A percentile compares a stretch with the other conserved stretches of the same genome.
These are phyloP conservation scores for Alligator mississippiensis DNA, from an alignment of 2,113 vertebrate species.

Conservation along the genomic window DNA sequence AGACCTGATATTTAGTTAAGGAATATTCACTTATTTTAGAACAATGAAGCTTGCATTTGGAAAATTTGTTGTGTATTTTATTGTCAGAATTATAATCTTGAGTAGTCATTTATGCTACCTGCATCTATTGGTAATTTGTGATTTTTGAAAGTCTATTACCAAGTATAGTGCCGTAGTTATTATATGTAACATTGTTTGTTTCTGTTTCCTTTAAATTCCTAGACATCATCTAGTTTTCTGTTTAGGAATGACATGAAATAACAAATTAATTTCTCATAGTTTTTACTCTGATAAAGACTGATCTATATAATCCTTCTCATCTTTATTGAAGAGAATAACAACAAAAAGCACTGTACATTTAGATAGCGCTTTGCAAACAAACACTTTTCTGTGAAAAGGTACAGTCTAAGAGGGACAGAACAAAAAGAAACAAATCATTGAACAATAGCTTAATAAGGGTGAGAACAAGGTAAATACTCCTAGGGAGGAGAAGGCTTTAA, in stretches of 20 bases:
- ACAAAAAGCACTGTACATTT: neutral
- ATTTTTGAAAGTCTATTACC: conserved; percentile 37
- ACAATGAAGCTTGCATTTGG: conserved; percentile 17
- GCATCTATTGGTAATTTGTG: conserved; percentile 15
- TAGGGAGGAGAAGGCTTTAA: neutral
- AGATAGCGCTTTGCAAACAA: neutral
- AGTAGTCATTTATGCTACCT: conserved; percentile 25
- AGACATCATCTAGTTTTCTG: neutral
- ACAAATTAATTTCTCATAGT: neutral
- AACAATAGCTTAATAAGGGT: neutral
- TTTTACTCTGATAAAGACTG: neutral
- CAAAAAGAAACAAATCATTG: neutral
- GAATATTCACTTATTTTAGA: conserved; percentile 10
- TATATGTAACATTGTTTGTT: neutral
- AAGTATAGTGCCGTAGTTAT: neutral
- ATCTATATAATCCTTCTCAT: neutral
- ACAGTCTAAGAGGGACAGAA: neutral
- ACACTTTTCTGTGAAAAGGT: neutral
- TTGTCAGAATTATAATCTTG: conserved; percentile 34
- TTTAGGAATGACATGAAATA: neutral
- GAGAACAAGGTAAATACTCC: neutral
- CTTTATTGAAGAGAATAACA: neutral
- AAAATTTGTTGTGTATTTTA: conserved; percentile 41
- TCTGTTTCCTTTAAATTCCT: neutral
- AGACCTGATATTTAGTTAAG: neutral